Evolutionary conservation across 1,140 invertebrate species (phyloP), one percentile per base, ranked within the genome.

Genomic region (Anthonomus grandis): DNA sequence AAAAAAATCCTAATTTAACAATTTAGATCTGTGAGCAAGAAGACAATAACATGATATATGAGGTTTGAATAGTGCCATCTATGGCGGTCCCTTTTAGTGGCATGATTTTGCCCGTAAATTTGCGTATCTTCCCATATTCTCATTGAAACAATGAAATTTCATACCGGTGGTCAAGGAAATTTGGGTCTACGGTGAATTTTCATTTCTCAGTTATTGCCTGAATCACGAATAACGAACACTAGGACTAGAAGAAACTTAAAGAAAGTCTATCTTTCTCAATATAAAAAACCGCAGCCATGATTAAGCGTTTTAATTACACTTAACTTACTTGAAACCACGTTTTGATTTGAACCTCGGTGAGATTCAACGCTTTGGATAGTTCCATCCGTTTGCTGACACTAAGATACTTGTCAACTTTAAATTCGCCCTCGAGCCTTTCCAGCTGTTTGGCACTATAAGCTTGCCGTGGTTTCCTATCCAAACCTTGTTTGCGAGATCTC

Each of bases 291-390:
- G 12, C 5, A 39, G 17, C 5, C 37, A 5, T 10, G n/a, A n/a
- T n/a, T n/a, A 0, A 18, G n/a, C 18, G n/a, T 17, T 10, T 15
- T 39, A 19, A 9, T 15, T 41, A 41, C 10, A 15, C 19, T 22
- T 37, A 38, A 6, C 55, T 42, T 44, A 57, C 55, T n/a, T 57
- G 55, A 50, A 62, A 97, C 94, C 94, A 97, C 0, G 94, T 97
- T 73, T 97, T 97, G 50, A 97, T 95, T 78, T 97, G 94, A 2
- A 95, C 93, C 77, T 97, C 95, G 0, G 93, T 96, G 9, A 97
- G 74, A 52, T 85, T 88, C 5, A 97, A 70, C 0, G 85, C 84
- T 71, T 93, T 91, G 0, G 93, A 95, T 1, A 97, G 75, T 65
- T 97, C 92, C 85, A 95, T 87, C 39, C 95, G 77, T 76, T 97